Evolutionary conservation across 2,888 invertebrate genomes (phyloP), one percentile per base, ranked within the genome.

Genomic region (Epirrhoe tristata): DNA sequence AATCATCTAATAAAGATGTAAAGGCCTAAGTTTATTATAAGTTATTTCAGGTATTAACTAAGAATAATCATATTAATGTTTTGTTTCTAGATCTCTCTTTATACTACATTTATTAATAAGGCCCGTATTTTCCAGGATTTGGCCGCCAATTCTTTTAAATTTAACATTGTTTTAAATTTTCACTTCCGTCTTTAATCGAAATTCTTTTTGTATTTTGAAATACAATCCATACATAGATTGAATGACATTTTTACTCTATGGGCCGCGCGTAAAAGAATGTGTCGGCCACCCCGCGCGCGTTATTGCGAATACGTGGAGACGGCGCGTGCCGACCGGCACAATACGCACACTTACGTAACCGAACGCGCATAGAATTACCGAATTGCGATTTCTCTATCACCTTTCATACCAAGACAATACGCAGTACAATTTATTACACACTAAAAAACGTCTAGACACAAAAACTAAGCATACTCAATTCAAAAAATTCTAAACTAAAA

Each of bases 301-400:
- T 84, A 84, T 87, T 83, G 86, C 83, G 80, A 81, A 81, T 87
- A 87, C 86, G 85, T 83, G 83, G 78, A 82, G 76, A 74, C 78
- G 88, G 88, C 89, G 89, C 88, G 90, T 88, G 90, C 90, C 84
- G 77, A 76, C 81, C 79, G 80, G 77, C 81, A 82, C 81, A 82
- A 79, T 81, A 83, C 86, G 77, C 78, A 77, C 74, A 79, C 82
- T 91, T 89, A 89, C 91, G 89, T 91, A 91, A 91, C 85, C 70
- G 59, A 78, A 91, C 91, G 91, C 90, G 89, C 73, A 75, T 81
- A 78, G 91, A 91, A 92, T 93, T 85, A 83, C 83, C 84, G 82
- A 85, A 80, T 51, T 74, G 81, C 87, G 91, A 91, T 91, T 91
- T 92, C 92, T 90, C 91, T 90, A 88, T 86, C 81, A 86, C 90